These are phyloP conservation scores for Trachurus trachurus DNA, from an alignment of 2,797 vertebrate genomes.

Conservation along the genomic window DNA sequence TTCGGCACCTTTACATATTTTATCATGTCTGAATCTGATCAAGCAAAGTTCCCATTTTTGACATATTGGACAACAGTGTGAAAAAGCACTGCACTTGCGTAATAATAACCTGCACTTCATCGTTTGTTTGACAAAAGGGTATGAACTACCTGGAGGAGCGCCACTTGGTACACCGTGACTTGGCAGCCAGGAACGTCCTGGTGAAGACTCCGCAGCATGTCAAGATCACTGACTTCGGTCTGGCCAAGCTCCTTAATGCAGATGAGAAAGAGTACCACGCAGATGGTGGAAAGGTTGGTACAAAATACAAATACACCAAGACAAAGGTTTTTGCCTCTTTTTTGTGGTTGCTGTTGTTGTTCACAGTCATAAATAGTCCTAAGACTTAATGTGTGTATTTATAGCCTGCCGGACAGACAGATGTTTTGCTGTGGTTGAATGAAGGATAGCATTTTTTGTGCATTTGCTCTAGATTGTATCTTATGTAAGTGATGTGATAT, in stretches of 20 bases:
- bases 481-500: slow-evolving; percentile 37
- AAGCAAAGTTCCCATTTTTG: slow-evolving; percentile 9
- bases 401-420: slow-evolving; percentile 6
- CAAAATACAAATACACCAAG: slow-evolving; percentile 20
- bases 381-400: slow-evolving; percentile 4
- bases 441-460: slow-evolving; percentile 47
- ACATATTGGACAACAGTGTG: slow-evolving; percentile 1
- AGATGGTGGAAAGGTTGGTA: slow-evolving; percentile 95
- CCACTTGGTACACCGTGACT: slow-evolving; percentile 95
- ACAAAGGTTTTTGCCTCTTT: background rate
- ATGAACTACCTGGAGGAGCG: slow-evolving; percentile 99
- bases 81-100: slow-evolving; percentile 13
- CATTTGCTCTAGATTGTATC: slow-evolving; percentile 50
- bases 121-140: slow-evolving; percentile 86
- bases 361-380: background rate
- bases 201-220: slow-evolving; percentile 98
- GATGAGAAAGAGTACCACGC: slow-evolving; percentile 98
- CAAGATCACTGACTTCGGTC: slow-evolving; percentile 98
- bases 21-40: slow-evolving; percentile 10
- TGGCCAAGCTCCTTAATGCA: slow-evolving; percentile 95
- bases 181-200: slow-evolving; percentile 96
- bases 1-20: slow-evolving; percentile 3
- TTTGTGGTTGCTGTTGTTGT: background rate
- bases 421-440: slow-evolving; percentile 39
- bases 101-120: slow-evolving; percentile 28